A percentile compares a stretch with the other conserved stretches of the same genome.
These are phyloP conservation scores for Trichomalopsis sarcophagae DNA, from an alignment of 1,140 invertebrate species.

Conservation along the genomic window DNA sequence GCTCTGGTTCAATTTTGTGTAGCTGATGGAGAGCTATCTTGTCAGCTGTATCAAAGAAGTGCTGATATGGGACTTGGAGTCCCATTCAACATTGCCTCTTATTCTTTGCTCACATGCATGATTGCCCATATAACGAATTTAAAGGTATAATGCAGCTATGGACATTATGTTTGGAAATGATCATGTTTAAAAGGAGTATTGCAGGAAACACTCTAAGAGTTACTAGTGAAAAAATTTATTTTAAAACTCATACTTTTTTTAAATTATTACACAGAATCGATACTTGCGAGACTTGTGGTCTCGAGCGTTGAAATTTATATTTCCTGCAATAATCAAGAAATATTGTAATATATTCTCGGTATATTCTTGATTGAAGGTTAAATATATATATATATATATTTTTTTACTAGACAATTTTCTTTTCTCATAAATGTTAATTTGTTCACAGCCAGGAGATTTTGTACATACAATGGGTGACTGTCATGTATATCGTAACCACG, in stretches of 20 bases:
- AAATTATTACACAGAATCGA: neutral
- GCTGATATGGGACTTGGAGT: constrained; percentile 99
- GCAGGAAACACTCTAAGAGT: constrained; percentile 17
- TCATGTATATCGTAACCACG: constrained; percentile 96
- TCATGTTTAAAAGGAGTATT: constrained; percentile 20
- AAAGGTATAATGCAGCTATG: constrained; percentile 75
- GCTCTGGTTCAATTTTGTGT: constrained; percentile 97
- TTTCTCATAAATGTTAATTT: constrained; percentile 40
- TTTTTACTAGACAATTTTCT: neutral
- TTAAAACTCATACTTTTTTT: neutral
- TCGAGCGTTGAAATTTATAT: neutral
- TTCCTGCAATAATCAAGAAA: constrained; percentile 33
- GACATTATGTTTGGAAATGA: neutral
- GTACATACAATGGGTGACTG: constrained; percentile 97
- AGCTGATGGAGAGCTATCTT: constrained; percentile 86
- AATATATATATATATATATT: neutral
- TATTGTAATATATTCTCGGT: neutral
- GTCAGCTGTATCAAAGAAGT: constrained; percentile 96
- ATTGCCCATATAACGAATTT: constrained; percentile 95
- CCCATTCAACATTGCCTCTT: constrained; percentile 99
- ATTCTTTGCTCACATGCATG: constrained; percentile 96
- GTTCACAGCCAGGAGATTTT: constrained; percentile 91
- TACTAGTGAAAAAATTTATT: constrained; percentile 25
- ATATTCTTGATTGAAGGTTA: neutral
- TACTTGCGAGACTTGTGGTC: neutral